Evolutionary conservation across 2,888 invertebrate genomes (phyloP).

Genomic region (Dioctria linearis): DNA sequence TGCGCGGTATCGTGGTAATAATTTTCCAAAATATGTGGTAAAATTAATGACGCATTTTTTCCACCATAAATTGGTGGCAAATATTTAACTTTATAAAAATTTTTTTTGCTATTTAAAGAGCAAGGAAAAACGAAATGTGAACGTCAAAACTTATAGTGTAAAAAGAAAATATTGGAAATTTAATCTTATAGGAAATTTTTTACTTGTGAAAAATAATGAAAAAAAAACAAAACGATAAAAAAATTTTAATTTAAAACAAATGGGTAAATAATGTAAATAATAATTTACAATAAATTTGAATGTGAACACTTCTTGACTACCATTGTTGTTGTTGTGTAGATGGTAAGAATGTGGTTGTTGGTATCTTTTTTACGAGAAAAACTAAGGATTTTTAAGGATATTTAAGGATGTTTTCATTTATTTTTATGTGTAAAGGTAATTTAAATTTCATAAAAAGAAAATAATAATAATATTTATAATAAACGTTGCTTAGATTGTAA

Average conservation of each 20-base stretch:
- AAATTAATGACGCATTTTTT: neutral
- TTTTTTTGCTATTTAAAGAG: constrained; percentile 11
- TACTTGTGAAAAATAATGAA: constrained; percentile 20
- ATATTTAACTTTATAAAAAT: constrained; percentile 6
- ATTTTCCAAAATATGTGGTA: neutral
- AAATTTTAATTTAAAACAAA: constrained; percentile 33
- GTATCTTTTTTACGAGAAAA: constrained; percentile 37
- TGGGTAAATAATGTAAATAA: constrained; percentile 57
- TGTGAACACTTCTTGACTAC: constrained; percentile 40
- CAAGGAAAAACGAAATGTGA: constrained; percentile 39
- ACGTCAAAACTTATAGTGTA: constrained; percentile 9
- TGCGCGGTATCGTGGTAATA: too few relatives aligned
- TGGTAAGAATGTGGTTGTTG: constrained; percentile 42
- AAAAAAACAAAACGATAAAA: constrained; percentile 29
- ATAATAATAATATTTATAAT: constrained; percentile 30
- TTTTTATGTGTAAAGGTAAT: constrained; percentile 39
- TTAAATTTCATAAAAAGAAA: neutral
- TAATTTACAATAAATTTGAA: constrained; percentile 19
- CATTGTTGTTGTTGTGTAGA: constrained; percentile 45
- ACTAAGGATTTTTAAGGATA: neutral
- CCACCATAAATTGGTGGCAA: neutral
- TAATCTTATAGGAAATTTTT: constrained; percentile 58
- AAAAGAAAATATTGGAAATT: constrained; percentile 46
- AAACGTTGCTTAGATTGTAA: constrained; percentile 50
- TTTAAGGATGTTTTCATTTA: constrained; percentile 18